phyloP scores from a whole-genome alignment of 2,888 invertebrate species.

The Eupithecia exiguata region DNA sequence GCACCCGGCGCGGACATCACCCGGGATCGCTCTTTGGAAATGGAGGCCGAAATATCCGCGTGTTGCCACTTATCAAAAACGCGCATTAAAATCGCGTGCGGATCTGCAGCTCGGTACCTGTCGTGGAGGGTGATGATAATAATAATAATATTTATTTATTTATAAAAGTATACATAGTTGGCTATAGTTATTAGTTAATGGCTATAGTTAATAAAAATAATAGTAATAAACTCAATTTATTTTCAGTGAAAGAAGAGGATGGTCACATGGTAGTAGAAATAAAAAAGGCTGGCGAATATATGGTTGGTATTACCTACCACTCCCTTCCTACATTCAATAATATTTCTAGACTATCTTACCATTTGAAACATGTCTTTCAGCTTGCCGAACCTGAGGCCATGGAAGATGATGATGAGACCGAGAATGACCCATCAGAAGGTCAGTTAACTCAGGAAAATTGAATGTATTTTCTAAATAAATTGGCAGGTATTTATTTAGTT shows the following conservation, averaged over 20 bases:
- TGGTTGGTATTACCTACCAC: slow-evolving; percentile 57
- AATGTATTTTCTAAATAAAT: neutral
- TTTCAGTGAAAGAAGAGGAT: slow-evolving; percentile 74
- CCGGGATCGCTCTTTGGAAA: too few relatives aligned
- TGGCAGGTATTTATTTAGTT: neutral
- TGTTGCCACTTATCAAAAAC: too few relatives aligned
- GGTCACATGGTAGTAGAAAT: slow-evolving; percentile 78
- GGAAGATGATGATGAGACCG: slow-evolving; percentile 31
- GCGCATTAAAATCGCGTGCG: too few relatives aligned
- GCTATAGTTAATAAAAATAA: too few relatives aligned
- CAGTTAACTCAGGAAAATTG: neutral
- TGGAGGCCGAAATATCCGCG: too few relatives aligned
- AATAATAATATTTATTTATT: too few relatives aligned
- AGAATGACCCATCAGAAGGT: slow-evolving; percentile 38
- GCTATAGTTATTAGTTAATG: too few relatives aligned
- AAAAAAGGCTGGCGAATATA: slow-evolving; percentile 69
- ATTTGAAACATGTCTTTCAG: slow-evolving; percentile 25
- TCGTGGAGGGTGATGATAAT: too few relatives aligned
- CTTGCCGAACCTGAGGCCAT: slow-evolving; percentile 25
- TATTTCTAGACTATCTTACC: neutral
- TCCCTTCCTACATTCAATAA: neutral
- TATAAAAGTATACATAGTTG: too few relatives aligned
- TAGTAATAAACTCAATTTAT: neutral
- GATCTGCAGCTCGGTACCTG: too few relatives aligned
- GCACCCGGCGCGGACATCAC: too few relatives aligned